Evolutionary conservation across 2,797 vertebrate genomes (phyloP).

Genomic region (Geotrypetes seraphini): DNA sequence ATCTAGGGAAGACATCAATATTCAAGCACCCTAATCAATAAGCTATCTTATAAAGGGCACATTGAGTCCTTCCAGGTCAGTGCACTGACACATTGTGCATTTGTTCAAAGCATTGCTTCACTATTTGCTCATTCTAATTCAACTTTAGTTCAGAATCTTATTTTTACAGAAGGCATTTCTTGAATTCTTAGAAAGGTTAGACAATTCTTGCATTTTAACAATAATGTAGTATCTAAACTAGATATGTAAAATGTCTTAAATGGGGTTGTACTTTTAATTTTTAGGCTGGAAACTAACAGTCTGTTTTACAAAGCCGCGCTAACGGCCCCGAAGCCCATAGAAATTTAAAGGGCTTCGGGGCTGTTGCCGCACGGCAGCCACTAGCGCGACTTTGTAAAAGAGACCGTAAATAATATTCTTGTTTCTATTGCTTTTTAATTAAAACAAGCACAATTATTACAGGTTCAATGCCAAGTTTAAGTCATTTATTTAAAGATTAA

Average conservation of each 20-base stretch:
- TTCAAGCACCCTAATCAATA: constrained; percentile 19
- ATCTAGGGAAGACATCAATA: constrained; percentile 14
- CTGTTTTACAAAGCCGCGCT: too few relatives aligned
- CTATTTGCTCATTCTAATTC: constrained; percentile 12
- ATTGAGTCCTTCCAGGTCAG: constrained; percentile 15
- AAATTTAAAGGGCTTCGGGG: too few relatives aligned
- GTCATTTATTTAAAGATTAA: constrained; percentile 20
- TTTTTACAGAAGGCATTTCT: not conserved
- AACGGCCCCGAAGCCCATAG: too few relatives aligned
- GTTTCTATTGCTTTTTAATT: constrained; percentile 9
- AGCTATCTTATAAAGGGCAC: constrained; percentile 14
- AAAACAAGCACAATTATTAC: not conserved
- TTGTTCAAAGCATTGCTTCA: not conserved
- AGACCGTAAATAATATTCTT: not conserved
- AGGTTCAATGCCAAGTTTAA: constrained; percentile 20
- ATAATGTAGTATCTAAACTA: not conserved
- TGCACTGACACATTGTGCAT: constrained; percentile 4
- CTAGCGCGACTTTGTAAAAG: too few relatives aligned
- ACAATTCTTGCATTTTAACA: not conserved
- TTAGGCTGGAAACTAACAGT: not conserved
- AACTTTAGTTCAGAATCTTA: not conserved
- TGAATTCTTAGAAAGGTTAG: not conserved
- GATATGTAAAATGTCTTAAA: not conserved
- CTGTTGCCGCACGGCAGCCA: too few relatives aligned
- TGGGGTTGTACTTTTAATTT: too few relatives aligned